phyloP scores from a whole-genome alignment of 1,140 invertebrate species.

The Ceratoteleas bidentatus region DNA sequence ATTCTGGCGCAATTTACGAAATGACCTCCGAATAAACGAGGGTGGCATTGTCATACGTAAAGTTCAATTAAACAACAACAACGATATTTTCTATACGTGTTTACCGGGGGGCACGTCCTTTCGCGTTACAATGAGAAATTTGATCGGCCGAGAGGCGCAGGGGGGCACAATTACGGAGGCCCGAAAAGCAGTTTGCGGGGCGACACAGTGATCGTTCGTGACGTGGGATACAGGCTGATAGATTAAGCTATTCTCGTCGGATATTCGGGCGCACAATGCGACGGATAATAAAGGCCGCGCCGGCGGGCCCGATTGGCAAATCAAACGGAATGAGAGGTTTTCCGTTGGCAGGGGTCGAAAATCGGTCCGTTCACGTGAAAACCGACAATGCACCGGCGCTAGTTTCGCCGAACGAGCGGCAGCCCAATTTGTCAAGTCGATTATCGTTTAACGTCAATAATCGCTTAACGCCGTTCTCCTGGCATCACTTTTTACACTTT shows the following conservation, averaged over 20 bases:
- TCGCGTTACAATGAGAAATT: slow-evolving; percentile 52
- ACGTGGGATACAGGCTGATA: slow-evolving; percentile 55
- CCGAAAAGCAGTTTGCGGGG: slow-evolving; percentile 56
- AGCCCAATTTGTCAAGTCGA: slow-evolving; percentile 60
- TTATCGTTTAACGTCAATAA: slow-evolving; percentile 45
- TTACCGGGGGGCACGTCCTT: slow-evolving; percentile 17
- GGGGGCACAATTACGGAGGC: slow-evolving; percentile 46
- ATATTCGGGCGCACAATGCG: slow-evolving; percentile 61
- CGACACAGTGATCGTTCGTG: slow-evolving; percentile 55
- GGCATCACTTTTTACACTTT: too few relatives aligned
- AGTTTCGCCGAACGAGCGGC: slow-evolving; percentile 36
- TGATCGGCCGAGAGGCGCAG: slow-evolving; percentile 14
- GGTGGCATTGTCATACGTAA: slow-evolving; percentile 22
- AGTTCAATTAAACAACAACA: slow-evolving; percentile 32
- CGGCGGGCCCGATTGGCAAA: slow-evolving; percentile 67
- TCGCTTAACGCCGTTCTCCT: too few relatives aligned
- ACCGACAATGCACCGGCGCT: slow-evolving; percentile 45
- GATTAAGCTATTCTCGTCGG: slow-evolving; percentile 69
- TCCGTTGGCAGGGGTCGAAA: slow-evolving; percentile 53
- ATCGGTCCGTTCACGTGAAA: slow-evolving; percentile 54
- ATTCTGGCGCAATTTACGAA: slow-evolving; percentile 17
- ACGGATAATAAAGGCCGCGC: slow-evolving; percentile 65
- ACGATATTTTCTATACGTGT: slow-evolving; percentile 16
- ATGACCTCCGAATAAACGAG: slow-evolving; percentile 7
- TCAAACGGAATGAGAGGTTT: slow-evolving; percentile 72